Evolutionary conservation across 2,113 vertebrate species (phyloP).

Genomic region (Rattus rattus): DNA sequence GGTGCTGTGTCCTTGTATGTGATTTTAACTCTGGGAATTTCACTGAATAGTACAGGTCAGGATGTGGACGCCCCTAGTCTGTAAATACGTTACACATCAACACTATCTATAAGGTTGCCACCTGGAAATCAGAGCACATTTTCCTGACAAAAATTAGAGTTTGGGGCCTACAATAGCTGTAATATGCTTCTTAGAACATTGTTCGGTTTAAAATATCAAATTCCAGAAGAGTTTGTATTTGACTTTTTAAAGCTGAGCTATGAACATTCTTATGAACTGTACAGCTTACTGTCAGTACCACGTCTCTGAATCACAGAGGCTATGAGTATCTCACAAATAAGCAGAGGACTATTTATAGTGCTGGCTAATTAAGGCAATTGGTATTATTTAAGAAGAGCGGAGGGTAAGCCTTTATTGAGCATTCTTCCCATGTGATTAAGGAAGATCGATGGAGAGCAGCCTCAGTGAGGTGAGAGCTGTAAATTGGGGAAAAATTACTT

Average conservation of each 20-base stretch:
- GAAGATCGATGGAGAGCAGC: constrained; percentile 69
- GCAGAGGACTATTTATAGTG: constrained; percentile 53
- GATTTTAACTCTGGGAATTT: neutral
- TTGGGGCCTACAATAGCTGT: neutral
- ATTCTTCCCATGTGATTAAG: constrained; percentile 58
- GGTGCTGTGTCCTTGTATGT: neutral
- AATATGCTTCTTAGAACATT: constrained; percentile 17
- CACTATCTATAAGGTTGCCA: neutral
- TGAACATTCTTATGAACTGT: constrained; percentile 27
- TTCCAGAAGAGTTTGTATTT: constrained; percentile 27
- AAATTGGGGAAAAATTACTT: constrained; percentile 65
- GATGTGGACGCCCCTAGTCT: neutral
- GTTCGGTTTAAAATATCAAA: constrained; percentile 21
- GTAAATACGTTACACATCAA: neutral
- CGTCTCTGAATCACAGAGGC: constrained; percentile 1
- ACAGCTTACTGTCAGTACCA: neutral
- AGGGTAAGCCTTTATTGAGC: constrained; percentile 70
- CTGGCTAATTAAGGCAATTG: constrained; percentile 76
- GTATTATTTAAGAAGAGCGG: constrained; percentile 68
- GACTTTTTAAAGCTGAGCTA: neutral
- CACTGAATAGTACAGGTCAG: neutral
- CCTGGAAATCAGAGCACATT: neutral
- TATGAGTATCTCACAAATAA: constrained; percentile 48
- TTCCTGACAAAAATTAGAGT: neutral
- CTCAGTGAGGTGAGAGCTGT: constrained; percentile 43